phyloP scores from a whole-genome alignment of 2,888 invertebrate genomes.

The Quadroppia sp. region DNA sequence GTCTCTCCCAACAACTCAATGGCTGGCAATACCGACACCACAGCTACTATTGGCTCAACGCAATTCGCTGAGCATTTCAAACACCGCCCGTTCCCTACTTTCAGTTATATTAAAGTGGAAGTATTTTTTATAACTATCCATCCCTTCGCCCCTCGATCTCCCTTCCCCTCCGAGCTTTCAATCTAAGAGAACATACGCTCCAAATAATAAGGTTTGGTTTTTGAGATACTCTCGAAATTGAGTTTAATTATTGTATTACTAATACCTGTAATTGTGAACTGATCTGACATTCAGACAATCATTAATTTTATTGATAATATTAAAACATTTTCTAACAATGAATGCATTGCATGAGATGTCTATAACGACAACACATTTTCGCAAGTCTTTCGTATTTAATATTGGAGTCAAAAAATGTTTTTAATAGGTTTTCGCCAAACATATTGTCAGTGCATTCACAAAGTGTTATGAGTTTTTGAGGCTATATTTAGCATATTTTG shows the following conservation, averaged over 20 bases:
- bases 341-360: too few relatives aligned
- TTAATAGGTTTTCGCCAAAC: neutral
- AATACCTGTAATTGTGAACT: neutral
- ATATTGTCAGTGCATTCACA: neutral
- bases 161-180: neutral
- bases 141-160: slow-evolving; percentile 5
- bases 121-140: slow-evolving; percentile 3
- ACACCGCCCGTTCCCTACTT: slow-evolving; percentile 21
- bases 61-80: neutral
- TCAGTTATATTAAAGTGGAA: neutral
- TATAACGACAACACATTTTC: too few relatives aligned
- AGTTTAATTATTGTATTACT: neutral
- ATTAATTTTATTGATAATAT: neutral
- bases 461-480: slow-evolving; percentile 4
- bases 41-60: slow-evolving; percentile 1
- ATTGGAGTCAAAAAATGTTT: neutral
- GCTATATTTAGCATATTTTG: slow-evolving; percentile 12
- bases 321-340: too few relatives aligned
- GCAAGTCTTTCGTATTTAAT: too few relatives aligned
- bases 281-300: neutral
- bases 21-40: slow-evolving; percentile 21
- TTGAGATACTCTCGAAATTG: neutral
- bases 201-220: neutral
- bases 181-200: neutral
- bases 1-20: slow-evolving; percentile 25